A percentile compares a stretch with the other conserved stretches of the same genome.
These are phyloP conservation scores for Syngnathus acus DNA, from an alignment of 2,797 vertebrate species.

Conservation along the genomic window DNA sequence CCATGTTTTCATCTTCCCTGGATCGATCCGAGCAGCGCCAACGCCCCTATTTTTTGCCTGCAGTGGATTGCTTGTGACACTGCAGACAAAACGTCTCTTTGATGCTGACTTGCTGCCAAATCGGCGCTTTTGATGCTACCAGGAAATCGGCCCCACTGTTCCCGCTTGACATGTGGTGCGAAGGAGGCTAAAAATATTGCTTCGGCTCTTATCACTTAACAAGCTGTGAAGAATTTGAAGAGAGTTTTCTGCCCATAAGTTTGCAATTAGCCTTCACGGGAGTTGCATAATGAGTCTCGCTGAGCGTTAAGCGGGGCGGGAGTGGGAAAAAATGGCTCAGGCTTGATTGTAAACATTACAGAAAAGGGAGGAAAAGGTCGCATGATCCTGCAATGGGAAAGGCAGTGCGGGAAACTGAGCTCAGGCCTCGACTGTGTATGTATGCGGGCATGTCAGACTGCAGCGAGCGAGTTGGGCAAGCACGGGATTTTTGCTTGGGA, in stretches of 20 bases:
- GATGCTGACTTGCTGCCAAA: not conserved
- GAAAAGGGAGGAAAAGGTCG: not conserved
- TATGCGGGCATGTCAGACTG: not conserved
- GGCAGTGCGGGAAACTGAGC: not conserved
- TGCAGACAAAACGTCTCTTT: not conserved
- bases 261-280: not conserved
- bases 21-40: not conserved
- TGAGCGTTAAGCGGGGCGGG: not conserved
- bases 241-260: not conserved
- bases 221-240: not conserved
- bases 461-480: not conserved
- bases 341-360: not conserved
- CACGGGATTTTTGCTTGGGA: not conserved
- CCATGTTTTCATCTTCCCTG: not conserved
- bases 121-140: not conserved
- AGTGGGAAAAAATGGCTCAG: not conserved
- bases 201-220: not conserved
- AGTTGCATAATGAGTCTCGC: not conserved
- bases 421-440: not conserved
- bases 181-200: not conserved
- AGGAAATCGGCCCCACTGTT: not conserved
- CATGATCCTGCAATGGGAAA: not conserved
- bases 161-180: not conserved
- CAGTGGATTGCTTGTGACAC: not conserved
- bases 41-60: not conserved